Percentiles rank a stretch among this genome's conserved stretches.
phyloP scores from a whole-genome alignment of 2,113 vertebrate species.

The Apodemus speciosus region DNA sequence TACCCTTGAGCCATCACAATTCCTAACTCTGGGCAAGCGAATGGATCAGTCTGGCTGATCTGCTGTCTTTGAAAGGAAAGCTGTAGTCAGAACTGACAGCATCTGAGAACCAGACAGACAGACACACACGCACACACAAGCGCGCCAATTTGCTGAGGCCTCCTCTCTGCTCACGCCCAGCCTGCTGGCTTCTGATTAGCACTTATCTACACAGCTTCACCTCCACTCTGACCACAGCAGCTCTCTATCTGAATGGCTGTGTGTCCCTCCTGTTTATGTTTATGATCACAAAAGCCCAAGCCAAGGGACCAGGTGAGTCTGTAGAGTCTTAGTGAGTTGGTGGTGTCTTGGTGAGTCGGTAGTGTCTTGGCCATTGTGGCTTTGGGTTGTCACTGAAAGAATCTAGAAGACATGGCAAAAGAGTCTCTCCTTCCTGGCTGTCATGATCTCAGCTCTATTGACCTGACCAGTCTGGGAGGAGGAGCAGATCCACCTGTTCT shows the following conservation, averaged over 20 bases:
- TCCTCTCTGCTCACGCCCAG: background rate
- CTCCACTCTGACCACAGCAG: background rate
- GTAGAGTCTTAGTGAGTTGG: background rate
- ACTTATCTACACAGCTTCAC: background rate
- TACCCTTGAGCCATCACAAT: background rate
- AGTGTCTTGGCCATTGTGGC: background rate
- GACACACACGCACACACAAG: too few relatives aligned
- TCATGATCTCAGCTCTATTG: fast-evolving
- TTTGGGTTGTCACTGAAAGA: background rate
- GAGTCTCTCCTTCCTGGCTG: background rate
- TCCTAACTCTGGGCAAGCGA: conserved; percentile 18
- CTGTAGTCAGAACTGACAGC: background rate
- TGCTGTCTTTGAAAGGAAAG: background rate
- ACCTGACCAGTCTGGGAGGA: background rate
- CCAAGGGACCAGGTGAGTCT: background rate
- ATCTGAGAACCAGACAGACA: background rate
- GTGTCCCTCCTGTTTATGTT: background rate
- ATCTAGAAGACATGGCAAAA: background rate
- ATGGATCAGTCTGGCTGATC: background rate
- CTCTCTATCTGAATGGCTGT: background rate
- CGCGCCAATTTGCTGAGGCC: background rate
- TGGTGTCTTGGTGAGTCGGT: background rate
- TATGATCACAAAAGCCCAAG: background rate
- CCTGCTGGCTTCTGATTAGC: conserved; percentile 27
- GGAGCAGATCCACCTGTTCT: background rate